Conservation (phyloP, 2,888 invertebrate genomes). For the Drosophila barbarae region DNA sequence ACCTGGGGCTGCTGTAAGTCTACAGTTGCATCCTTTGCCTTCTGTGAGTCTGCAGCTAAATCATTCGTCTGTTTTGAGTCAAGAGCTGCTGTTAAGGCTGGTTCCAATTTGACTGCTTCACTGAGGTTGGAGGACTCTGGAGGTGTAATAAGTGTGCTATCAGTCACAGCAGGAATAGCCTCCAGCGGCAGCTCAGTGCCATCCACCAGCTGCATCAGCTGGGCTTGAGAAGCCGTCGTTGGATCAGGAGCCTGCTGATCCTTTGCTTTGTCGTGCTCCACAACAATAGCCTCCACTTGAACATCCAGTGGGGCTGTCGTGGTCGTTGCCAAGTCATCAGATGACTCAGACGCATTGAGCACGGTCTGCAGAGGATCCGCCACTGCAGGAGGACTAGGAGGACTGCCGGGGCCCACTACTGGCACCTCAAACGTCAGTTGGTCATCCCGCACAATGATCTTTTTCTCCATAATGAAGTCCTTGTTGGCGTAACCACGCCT, state of each 20-base stretch:
- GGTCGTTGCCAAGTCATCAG: slow-evolving; percentile 49
- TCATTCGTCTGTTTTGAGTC: slow-evolving; percentile 16
- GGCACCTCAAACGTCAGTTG: slow-evolving; percentile 79
- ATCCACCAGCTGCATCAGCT: slow-evolving; percentile 82
- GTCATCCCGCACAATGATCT: slow-evolving; percentile 79
- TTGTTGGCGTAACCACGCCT: slow-evolving; percentile 85
- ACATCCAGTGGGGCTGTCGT: slow-evolving; percentile 63
- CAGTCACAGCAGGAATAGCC: slow-evolving; percentile 35
- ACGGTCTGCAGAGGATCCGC: slow-evolving; percentile 10
- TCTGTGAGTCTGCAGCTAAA: slow-evolving; percentile 2
- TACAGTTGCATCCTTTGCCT: slow-evolving; percentile 18
- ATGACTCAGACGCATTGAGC: slow-evolving; percentile 57
- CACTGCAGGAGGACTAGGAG: slow-evolving; percentile 8
- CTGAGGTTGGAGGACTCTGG: neutral
- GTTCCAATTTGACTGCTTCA: neutral
- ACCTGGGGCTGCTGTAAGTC: slow-evolving; percentile 7
- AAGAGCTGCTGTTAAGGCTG: slow-evolving; percentile 6
- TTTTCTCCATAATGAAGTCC: slow-evolving; percentile 83
- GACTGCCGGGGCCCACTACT: slow-evolving; percentile 37
- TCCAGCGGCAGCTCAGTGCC: slow-evolving; percentile 83
- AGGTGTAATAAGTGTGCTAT: slow-evolving; percentile 8
- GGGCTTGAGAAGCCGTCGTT: slow-evolving; percentile 47
- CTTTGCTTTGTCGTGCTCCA: slow-evolving; percentile 58
- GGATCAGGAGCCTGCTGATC: slow-evolving; percentile 31
- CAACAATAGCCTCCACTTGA: slow-evolving; percentile 71